Conservation (phyloP, 2,888 invertebrate species). For the Eilema sororculum region DNA sequence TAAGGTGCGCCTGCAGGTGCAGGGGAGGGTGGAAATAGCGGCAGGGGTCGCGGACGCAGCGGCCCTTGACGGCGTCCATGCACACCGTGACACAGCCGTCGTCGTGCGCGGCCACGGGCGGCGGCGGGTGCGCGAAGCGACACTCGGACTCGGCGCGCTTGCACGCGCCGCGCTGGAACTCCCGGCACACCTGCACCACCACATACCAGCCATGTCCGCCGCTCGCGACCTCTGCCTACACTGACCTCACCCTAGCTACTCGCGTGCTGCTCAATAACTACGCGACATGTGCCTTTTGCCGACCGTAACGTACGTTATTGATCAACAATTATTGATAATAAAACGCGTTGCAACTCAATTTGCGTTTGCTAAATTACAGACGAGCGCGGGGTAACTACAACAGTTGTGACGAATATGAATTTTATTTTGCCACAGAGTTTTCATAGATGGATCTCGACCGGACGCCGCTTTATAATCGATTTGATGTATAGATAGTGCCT, state of each 20-base stretch:
- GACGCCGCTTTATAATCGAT: constrained; percentile 76
- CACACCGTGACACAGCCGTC: constrained; percentile 99
- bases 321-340: constrained; percentile 19
- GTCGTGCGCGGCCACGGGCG: constrained; percentile 98
- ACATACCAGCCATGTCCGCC: constrained; percentile 80
- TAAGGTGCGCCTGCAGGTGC: constrained; percentile 99
- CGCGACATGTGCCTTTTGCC: constrained; percentile 41
- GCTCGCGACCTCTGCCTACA: constrained; percentile 56
- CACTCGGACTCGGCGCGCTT: constrained; percentile 99
- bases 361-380: constrained; percentile 5
- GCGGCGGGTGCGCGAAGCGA: constrained; percentile 99
- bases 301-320: constrained; percentile 38
- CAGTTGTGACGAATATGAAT: constrained; percentile 32
- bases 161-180: constrained; percentile 99
- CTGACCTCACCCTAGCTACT: constrained; percentile 39
- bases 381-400: background rate
- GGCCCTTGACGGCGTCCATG: constrained; percentile 99
- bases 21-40: constrained; percentile 99
- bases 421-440: constrained; percentile 40
- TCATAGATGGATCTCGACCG: constrained; percentile 66
- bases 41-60: constrained; percentile 99
- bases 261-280: constrained; percentile 41
- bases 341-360: constrained; percentile 21
- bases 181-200: constrained; percentile 96
- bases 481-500: constrained; percentile 35